phyloP scores from a whole-genome alignment of 2,888 invertebrate species.

The Clostera curtula region DNA sequence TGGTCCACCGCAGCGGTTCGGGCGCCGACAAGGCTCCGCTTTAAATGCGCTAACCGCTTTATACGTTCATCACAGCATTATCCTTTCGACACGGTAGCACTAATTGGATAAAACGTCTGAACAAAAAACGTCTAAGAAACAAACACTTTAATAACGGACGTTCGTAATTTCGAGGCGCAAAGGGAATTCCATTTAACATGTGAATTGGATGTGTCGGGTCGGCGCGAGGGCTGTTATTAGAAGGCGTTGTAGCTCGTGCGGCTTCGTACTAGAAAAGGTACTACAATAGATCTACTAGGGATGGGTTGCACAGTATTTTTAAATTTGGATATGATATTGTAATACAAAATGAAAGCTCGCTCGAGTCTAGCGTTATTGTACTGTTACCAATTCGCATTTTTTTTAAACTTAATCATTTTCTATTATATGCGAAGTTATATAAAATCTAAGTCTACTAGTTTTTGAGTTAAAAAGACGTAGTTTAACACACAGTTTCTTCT shows the following conservation, averaged over 20 bases:
- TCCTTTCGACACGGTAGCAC: slow-evolving; percentile 76
- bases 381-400: too few relatives aligned
- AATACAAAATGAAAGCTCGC: too few relatives aligned
- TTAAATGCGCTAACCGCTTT: slow-evolving; percentile 64
- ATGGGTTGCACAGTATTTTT: background rate
- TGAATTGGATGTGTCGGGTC: slow-evolving; percentile 68
- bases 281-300: slow-evolving; percentile 3
- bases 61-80: slow-evolving; percentile 65
- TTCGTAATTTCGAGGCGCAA: slow-evolving; percentile 63
- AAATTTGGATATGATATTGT: too few relatives aligned
- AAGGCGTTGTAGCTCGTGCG: slow-evolving; percentile 30
- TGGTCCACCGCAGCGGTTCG: slow-evolving; percentile 27
- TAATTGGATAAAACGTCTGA: slow-evolving; percentile 69
- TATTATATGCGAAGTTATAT: too few relatives aligned
- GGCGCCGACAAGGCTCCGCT: slow-evolving; percentile 54
- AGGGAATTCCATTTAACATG: slow-evolving; percentile 72
- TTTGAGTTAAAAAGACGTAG: too few relatives aligned
- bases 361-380: too few relatives aligned
- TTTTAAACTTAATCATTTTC: too few relatives aligned
- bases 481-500: too few relatives aligned
- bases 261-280: slow-evolving; percentile 12
- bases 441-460: too few relatives aligned
- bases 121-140: slow-evolving; percentile 67
- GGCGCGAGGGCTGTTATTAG: slow-evolving; percentile 56
- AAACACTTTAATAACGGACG: slow-evolving; percentile 69